A percentile compares a stretch with the other conserved stretches of the same genome.
Evolutionary conservation across 2,888 invertebrate species (phyloP).

Genomic region (Eristalis intricaria): DNA sequence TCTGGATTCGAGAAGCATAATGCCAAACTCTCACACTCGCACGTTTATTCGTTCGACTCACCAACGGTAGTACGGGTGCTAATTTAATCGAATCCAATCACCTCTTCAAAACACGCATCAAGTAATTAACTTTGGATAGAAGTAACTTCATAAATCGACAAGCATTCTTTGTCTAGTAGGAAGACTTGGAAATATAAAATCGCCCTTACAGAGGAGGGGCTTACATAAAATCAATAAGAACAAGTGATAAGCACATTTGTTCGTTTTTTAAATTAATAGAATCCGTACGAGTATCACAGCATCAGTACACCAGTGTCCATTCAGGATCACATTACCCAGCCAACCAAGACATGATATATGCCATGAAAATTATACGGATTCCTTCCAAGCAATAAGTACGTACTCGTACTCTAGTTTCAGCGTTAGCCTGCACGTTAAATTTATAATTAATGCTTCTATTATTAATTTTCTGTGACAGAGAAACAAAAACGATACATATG

Average conservation of each 20-base stretch:
- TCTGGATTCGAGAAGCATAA: too few relatives aligned
- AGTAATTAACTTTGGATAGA: background rate
- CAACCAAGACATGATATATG: background rate
- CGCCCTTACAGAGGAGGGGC: background rate
- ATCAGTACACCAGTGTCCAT: background rate
- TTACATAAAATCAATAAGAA: background rate
- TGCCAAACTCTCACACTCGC: too few relatives aligned
- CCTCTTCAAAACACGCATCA: background rate
- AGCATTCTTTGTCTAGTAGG: background rate
- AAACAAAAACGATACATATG: conserved; percentile 1
- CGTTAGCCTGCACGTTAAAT: conserved; percentile 27
- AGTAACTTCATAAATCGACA: background rate
- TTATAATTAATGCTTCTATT: conserved; percentile 58
- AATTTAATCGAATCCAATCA: too few relatives aligned
- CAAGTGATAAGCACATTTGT: background rate
- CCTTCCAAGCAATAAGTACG: conserved; percentile 20
- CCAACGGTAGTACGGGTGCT: too few relatives aligned
- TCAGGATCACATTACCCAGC: conserved; percentile 42
- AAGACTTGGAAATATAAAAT: background rate
- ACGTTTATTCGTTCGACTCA: too few relatives aligned
- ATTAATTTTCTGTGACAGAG: conserved; percentile 46
- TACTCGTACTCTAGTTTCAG: conserved; percentile 11
- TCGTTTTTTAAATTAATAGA: conserved; percentile 30
- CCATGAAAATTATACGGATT: conserved; percentile 56
- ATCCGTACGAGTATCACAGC: conserved; percentile 27